phyloP scores from a whole-genome alignment of 2,797 vertebrate species.

The Distichodus sexfasciatus region DNA sequence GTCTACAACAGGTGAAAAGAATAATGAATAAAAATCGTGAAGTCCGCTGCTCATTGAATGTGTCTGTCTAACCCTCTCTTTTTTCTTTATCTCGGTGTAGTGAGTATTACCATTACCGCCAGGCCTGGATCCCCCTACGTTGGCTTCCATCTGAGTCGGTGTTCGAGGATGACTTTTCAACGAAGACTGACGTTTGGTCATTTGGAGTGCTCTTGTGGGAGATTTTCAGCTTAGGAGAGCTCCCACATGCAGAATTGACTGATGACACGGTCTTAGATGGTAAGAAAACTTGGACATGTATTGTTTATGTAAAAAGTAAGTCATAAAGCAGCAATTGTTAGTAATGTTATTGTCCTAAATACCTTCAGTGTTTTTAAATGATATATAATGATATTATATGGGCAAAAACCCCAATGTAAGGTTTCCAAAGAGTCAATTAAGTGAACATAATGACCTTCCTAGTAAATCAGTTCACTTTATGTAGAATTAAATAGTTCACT shows the following conservation, averaged over 20 bases:
- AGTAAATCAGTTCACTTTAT: too few relatives aligned
- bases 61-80: background rate
- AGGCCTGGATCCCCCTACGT: slow-evolving; percentile 84
- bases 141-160: slow-evolving; percentile 85
- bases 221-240: slow-evolving; percentile 81
- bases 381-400: too few relatives aligned
- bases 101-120: slow-evolving; percentile 85
- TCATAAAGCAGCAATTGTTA: too few relatives aligned
- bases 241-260: slow-evolving; percentile 73
- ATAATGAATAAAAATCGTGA: background rate
- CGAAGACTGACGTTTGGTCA: slow-evolving; percentile 85
- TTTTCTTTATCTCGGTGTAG: slow-evolving; percentile 54
- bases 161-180: slow-evolving; percentile 85
- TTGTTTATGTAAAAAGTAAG: too few relatives aligned
- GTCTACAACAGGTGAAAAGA: slow-evolving; percentile 79
- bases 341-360: too few relatives aligned
- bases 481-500: too few relatives aligned
- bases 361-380: too few relatives aligned
- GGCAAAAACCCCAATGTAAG: too few relatives aligned
- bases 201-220: slow-evolving; percentile 90
- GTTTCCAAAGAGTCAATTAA: too few relatives aligned
- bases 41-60: background rate
- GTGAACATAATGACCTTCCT: too few relatives aligned
- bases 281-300: slow-evolving; percentile 46
- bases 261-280: slow-evolving; percentile 83